These are phyloP conservation scores for Ectemnius continuus DNA, from an alignment of 2,888 invertebrate species.

Conservation along the genomic window DNA sequence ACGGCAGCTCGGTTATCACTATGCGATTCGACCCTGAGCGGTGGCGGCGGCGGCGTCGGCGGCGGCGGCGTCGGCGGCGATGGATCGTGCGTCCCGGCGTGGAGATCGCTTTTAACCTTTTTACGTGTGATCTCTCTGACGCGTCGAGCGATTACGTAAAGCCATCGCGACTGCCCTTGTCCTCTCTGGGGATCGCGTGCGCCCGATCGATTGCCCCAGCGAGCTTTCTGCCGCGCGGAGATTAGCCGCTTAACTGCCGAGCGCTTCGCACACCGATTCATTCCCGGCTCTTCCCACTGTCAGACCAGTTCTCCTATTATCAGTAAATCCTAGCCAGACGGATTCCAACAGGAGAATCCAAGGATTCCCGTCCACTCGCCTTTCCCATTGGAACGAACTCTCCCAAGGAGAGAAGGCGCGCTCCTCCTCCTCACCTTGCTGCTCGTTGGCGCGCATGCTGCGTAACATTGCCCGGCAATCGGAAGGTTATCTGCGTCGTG, in stretches of 20 bases:
- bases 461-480: neutral
- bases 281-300: too few species aligned
- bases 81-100: neutral
- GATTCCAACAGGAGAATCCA: too few species aligned
- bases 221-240: too few species aligned
- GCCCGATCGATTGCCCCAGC: neutral
- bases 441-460: neutral
- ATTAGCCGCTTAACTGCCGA: too few species aligned
- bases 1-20: neutral
- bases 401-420: neutral
- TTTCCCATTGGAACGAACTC: too few species aligned
- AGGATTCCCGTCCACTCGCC: too few species aligned
- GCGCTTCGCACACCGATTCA: too few species aligned
- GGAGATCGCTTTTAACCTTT: slow-evolving; percentile 29
- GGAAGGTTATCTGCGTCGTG: slow-evolving; percentile 49
- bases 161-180: slow-evolving; percentile 31
- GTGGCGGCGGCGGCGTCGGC: too few species aligned
- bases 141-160: slow-evolving; percentile 42
- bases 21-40: neutral
- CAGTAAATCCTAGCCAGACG: too few species aligned
- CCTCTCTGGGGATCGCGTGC: slow-evolving; percentile 19
- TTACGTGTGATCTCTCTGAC: slow-evolving; percentile 35
- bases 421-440: neutral
- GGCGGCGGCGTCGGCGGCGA: too few species aligned
- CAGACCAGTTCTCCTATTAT: too few species aligned